Base-by-base conservation (phyloP, 2,888 invertebrate genomes). In the Lacanobia oleracea region DNA sequence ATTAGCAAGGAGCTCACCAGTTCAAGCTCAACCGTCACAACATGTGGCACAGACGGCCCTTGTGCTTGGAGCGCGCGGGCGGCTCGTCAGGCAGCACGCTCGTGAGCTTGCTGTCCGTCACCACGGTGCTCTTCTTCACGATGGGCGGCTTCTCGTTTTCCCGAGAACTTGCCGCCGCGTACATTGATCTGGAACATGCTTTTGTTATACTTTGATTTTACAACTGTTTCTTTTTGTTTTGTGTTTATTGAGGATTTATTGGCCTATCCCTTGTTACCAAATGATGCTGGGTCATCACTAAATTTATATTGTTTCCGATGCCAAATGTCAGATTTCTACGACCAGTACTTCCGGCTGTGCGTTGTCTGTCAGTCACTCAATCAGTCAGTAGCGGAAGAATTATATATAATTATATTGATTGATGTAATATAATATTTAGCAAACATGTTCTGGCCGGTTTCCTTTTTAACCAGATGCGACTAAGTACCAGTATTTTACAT, bases 11-110 rank as follows among this genome's bases (percentile, higher is more conserved):
- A 6, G 33, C 93, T 92, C 67, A 96, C 95, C 95, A 94, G 92
- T 94, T 94, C 48, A 93, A 91, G 88, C 94, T 95, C 91, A 95
- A 92, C 88, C 95, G 96, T 96, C 96, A 96, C 96, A 96, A 96
- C 92, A 96, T 92, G 64, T 95, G 95, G 88, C 96, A 96, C 43
- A 96, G 91, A 54, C 95, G 91, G 9, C 91, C 94, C 84, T 91
- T 93, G 85, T 94, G 95, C 80, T 94, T 96, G 85, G 87, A 86
- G 75, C 91, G 90, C 82, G 87, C 87, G 70, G 79, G 88, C 56
- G 67, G 83, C 21, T 85, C 87, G 14, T 88, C 89, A 56, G 83
- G 71, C 69, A 85, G 85, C 77, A 85, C 79, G 56, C 85, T 85
- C 79, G 89, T 85, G 79, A 76, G 86, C 64, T 64, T 76, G 66